phyloP scores from a whole-genome alignment of 1,140 invertebrate species.

The Procambarus virginalis region DNA sequence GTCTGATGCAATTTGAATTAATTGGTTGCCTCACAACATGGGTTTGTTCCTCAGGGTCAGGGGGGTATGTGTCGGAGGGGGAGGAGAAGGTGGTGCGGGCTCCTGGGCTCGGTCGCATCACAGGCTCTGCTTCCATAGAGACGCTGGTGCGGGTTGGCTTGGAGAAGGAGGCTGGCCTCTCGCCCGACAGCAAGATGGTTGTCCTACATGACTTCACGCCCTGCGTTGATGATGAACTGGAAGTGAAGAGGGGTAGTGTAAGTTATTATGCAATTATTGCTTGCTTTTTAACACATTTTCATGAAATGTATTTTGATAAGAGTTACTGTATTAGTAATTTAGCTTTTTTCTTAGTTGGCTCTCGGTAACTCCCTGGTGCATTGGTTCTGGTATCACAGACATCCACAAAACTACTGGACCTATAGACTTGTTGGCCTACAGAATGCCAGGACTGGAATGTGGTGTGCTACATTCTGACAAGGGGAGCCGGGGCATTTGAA shows the following conservation, averaged over 20 bases:
- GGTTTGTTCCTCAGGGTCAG: conserved; percentile 27
- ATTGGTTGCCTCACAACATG: conserved; percentile 11
- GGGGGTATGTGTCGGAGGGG: conserved; percentile 77
- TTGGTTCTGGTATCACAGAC: too few species aligned
- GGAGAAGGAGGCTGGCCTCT: conserved; percentile 84
- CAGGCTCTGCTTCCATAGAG: conserved; percentile 95
- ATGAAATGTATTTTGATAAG: background rate
- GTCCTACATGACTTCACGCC: conserved; percentile 95
- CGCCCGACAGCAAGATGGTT: conserved; percentile 95
- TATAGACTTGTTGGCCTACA: too few species aligned
- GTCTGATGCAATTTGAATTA: background rate
- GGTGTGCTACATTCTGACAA: too few species aligned
- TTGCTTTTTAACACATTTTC: conserved; percentile 8
- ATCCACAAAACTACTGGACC: too few species aligned
- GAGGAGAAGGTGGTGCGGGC: conserved; percentile 83
- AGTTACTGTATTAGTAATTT: too few species aligned
- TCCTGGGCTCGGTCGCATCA: conserved; percentile 88
- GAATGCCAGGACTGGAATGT: too few species aligned
- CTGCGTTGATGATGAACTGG: conserved; percentile 94
- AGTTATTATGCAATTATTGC: conserved; percentile 57
- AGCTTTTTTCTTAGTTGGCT: too few species aligned
- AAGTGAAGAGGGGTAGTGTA: conserved; percentile 83
- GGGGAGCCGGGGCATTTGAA: too few species aligned
- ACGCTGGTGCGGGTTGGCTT: conserved; percentile 94
- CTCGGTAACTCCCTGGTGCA: too few species aligned